Evolutionary conservation across 2,888 invertebrate genomes (phyloP), one percentile per base, ranked within the genome.

Genomic region (Campoplex capitator): DNA sequence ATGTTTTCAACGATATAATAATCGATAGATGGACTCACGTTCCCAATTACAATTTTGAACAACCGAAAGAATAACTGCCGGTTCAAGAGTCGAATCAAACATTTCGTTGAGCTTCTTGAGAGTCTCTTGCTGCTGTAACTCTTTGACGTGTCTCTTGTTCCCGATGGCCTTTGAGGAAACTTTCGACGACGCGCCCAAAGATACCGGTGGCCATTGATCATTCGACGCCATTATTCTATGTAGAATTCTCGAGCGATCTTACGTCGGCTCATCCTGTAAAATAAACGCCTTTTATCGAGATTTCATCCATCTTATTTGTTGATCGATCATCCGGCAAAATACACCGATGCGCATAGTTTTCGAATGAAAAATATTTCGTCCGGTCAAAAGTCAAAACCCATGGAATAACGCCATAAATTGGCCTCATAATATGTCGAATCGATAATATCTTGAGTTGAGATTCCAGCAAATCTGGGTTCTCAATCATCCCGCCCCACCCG

Each of bases 41-140:
- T 94, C 89, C 91, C 92, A 93, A 45, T 92, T 87, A 58, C 92
- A 92, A 71, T 89, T 91, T 80, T 91, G 86, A 35, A 92, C 91
- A 0, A 94, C 91, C 9, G 91, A 89, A 32, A 90, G 85, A 77
- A 94, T 92, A n/a, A 93, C 88, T 16, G 91, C 92, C 7, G 87
- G 74, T 74, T 93, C 93, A 13, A 93, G 84, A 51, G 88, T 88
- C 3, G 89, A 90, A 28, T 88, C 89, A 87, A 93, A 94, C 92
- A 93, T 91, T 80, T 93, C 93, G 38, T 86, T 91, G 28, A 93
- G 88, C 51, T 89, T 87, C 42, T 83, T 73, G 0, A 91, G 83
- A 45, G 89, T 77, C 42, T 89, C 88, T 77, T 88, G 88, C 76
- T 90, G 89, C 76, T 90, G 89, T 84, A 85, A 74, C 85, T 89